Evolutionary conservation across 2,888 invertebrate species (phyloP).

Genomic region (Xanthorhoe designata): DNA sequence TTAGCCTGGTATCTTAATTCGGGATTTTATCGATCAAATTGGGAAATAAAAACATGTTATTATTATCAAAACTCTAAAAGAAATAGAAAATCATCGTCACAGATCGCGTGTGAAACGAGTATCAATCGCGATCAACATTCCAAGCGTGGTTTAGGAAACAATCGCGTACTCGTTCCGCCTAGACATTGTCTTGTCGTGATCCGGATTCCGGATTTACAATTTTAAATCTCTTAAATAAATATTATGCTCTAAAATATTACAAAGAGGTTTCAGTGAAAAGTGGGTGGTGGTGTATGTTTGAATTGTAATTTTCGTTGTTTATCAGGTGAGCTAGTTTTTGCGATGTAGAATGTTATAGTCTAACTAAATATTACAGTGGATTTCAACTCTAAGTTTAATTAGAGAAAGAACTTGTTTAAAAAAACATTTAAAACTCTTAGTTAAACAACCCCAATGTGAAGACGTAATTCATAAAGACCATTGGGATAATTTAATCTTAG

Average conservation of each 20-base stretch:
- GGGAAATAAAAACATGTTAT: too few species aligned
- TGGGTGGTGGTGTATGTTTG: neutral
- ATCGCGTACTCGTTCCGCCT: conserved; percentile 20
- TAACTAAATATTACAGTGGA: too few species aligned
- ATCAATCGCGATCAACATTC: conserved; percentile 22
- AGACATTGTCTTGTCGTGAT: conserved; percentile 1
- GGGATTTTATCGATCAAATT: too few species aligned
- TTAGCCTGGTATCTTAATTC: too few species aligned
- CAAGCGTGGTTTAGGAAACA: conserved; percentile 14
- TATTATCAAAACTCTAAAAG: neutral
- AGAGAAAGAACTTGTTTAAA: too few species aligned
- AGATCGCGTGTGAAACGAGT: conserved; percentile 19
- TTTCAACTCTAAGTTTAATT: too few species aligned
- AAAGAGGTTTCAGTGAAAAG: neutral
- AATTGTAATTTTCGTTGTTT: neutral
- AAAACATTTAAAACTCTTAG: too few species aligned
- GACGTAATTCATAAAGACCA: too few species aligned
- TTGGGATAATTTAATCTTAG: too few species aligned
- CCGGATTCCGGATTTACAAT: conserved; percentile 24
- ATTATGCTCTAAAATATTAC: neutral
- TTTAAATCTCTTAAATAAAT: too few species aligned
- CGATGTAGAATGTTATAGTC: neutral
- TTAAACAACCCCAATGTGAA: too few species aligned
- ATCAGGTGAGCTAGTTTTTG: neutral
- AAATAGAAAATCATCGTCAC: neutral